Conservation (phyloP, 2,797 vertebrate genomes). For the Macropus fuliginosus region DNA sequence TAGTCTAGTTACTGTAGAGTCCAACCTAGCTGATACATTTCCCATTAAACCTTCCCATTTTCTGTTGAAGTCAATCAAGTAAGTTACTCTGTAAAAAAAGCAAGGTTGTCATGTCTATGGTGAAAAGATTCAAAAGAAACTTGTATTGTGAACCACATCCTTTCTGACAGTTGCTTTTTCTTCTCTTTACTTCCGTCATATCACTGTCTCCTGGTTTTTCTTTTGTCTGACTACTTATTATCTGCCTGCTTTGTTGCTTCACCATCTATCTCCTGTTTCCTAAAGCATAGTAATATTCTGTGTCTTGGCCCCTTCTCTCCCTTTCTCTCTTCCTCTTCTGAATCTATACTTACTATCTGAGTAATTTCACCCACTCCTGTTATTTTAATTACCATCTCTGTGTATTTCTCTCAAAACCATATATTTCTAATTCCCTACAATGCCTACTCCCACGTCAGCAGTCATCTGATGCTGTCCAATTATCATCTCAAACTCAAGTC, state of each 20-base stretch:
- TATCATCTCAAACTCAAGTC: background rate
- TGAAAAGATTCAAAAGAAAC: background rate
- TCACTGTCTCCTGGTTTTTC: background rate
- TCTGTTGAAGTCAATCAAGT: background rate
- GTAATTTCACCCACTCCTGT: background rate
- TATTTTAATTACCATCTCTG: background rate
- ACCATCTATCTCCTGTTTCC: background rate
- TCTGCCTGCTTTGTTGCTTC: background rate
- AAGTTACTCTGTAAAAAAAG: background rate
- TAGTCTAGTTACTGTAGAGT: background rate
- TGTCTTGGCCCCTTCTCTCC: background rate
- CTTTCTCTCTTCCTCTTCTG: background rate
- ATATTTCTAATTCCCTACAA: background rate
- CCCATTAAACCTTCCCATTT: background rate
- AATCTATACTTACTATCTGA: background rate
- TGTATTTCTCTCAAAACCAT: background rate
- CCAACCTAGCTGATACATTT: background rate
- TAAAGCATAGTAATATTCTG: background rate
- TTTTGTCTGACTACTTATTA: background rate
- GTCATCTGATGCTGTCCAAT: background rate
- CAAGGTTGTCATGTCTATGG: background rate
- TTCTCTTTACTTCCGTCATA: background rate
- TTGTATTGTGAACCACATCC: too few relatives aligned
- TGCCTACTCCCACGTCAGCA: background rate
- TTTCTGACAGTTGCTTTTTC: background rate